Conservation (phyloP, 2,797 vertebrate species). For the Cynopterus sphinx region DNA sequence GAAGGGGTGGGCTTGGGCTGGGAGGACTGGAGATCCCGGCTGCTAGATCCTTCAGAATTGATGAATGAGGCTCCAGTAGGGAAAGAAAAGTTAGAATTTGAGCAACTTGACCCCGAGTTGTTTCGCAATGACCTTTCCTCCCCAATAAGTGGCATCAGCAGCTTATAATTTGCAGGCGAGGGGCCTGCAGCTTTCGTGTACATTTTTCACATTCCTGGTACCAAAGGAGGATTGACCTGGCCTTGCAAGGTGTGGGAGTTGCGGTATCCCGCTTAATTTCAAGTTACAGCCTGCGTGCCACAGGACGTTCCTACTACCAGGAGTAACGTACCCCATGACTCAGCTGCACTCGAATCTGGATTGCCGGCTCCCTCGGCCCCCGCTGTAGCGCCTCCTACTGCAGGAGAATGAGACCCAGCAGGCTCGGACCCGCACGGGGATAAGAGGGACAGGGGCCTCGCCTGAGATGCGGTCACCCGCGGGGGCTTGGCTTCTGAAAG, state of each 20-base stretch:
- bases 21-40: not conserved
- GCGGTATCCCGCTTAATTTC: not conserved
- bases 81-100: conserved; percentile 9
- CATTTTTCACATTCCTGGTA: not conserved
- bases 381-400: conserved; percentile 30
- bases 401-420: not conserved
- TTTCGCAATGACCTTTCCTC: not conserved
- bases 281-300: not conserved
- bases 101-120: not conserved
- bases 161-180: not conserved
- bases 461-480: conserved; percentile 77
- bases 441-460: too few relatives aligned
- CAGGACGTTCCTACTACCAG: not conserved
- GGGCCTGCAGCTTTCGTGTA: not conserved
- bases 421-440: not conserved
- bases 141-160: not conserved
- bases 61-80: not conserved
- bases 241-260: not conserved
- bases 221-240: not conserved
- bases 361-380: not conserved
- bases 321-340: not conserved
- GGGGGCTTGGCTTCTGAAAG: conserved; percentile 73
- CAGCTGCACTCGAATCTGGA: fast-evolving
- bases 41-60: not conserved
- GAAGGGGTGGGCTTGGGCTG: not conserved